A percentile compares a stretch with the other conserved stretches of the same genome.
Conservation (phyloP, 2,797 vertebrate species). For the Cephalopachus bancanus region DNA sequence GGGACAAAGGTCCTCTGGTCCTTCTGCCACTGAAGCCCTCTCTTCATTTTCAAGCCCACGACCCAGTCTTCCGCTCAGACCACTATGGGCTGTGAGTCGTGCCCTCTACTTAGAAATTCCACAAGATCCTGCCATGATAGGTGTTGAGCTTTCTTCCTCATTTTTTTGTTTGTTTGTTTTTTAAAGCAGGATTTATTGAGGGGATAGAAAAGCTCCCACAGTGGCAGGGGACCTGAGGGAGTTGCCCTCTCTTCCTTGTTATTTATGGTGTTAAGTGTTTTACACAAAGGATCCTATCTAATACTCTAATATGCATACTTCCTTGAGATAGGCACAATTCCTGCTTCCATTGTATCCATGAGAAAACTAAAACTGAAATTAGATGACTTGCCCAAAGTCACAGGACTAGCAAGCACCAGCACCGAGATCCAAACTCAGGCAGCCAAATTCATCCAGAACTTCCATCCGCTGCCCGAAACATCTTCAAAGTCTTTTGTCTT, state of each 20-base stretch:
- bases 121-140: not conserved
- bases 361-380: not conserved
- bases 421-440: not conserved
- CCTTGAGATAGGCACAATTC: not conserved
- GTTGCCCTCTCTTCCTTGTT: too few relatives aligned
- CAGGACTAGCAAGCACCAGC: not conserved
- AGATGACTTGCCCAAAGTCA: not conserved
- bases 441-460: not conserved
- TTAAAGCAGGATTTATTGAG: too few relatives aligned
- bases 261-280: not conserved
- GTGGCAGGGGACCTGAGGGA: too few relatives aligned
- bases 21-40: not conserved
- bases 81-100: not conserved
- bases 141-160: not conserved
- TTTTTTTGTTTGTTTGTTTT: too few relatives aligned
- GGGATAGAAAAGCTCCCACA: too few relatives aligned
- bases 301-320: not conserved
- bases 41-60: not conserved
- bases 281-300: not conserved
- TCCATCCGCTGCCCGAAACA: too few relatives aligned
- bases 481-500: not conserved
- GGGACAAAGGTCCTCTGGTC: not conserved
- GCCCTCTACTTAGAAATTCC: not conserved
- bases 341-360: not conserved
- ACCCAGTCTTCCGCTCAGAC: not conserved